Evolutionary conservation across 2,113 vertebrate species (phyloP).

Genomic region (Lichenostomus cassidix): DNA sequence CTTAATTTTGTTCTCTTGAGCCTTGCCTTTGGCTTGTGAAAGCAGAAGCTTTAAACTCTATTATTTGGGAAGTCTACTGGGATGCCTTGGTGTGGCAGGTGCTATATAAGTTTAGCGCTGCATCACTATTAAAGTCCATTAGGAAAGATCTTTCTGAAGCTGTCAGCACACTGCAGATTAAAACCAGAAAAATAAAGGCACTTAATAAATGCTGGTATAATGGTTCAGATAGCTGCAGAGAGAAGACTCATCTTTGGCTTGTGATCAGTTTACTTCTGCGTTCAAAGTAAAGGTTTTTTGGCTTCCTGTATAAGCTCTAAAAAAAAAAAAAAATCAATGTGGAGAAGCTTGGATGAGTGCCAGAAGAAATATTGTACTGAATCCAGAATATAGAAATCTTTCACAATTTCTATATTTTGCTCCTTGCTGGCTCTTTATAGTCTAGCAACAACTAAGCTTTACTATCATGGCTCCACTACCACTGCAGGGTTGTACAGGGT

Average conservation of each 20-base stretch:
- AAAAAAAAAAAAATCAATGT: slow-evolving; percentile 16
- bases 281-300: slow-evolving; percentile 47
- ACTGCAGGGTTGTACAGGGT: not conserved
- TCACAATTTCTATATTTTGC: slow-evolving; percentile 12
- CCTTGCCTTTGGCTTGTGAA: slow-evolving; percentile 43
- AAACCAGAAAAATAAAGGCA: slow-evolving; percentile 53
- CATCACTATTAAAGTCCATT: slow-evolving; percentile 54
- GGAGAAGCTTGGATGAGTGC: not conserved
- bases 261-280: slow-evolving; percentile 35
- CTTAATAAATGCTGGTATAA: slow-evolving; percentile 42
- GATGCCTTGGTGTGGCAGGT: slow-evolving; percentile 43
- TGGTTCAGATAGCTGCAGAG: slow-evolving; percentile 19
- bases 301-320: not conserved
- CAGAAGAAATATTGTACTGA: slow-evolving; percentile 5
- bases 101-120: slow-evolving; percentile 47
- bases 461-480: not conserved
- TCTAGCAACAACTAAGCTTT: not conserved
- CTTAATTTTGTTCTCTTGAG: slow-evolving; percentile 51
- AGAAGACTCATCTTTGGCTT: slow-evolving; percentile 24
- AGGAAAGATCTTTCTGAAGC: slow-evolving; percentile 48
- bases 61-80: slow-evolving; percentile 56
- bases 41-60: slow-evolving; percentile 52
- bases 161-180: slow-evolving; percentile 56
- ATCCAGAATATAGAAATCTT: slow-evolving; percentile 14
- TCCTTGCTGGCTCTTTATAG: not conserved